phyloP scores from a whole-genome alignment of 2,797 vertebrate species.

The Tangara arthus region DNA sequence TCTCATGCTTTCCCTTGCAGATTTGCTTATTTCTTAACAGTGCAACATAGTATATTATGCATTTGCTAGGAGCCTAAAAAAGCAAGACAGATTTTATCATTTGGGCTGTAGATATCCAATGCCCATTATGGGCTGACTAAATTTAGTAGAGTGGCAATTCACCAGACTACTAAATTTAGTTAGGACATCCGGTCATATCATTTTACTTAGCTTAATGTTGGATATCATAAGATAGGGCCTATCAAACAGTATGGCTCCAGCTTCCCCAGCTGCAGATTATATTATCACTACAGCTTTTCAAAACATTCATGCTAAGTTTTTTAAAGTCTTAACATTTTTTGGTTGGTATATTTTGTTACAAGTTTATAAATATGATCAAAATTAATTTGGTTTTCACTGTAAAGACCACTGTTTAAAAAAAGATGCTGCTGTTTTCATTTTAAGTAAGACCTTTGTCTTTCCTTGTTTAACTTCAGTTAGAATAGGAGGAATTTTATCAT shows the following conservation, averaged over 20 bases:
- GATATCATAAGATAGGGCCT: conserved; percentile 54
- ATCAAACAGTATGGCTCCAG: conserved; percentile 59
- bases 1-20: background rate
- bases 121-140: conserved; percentile 50
- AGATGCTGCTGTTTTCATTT: background rate
- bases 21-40: background rate
- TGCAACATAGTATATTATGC: background rate
- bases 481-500: background rate
- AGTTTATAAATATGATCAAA: background rate
- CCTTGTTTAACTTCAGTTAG: background rate
- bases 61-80: conserved; percentile 24
- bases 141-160: conserved; percentile 66
- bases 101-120: conserved; percentile 48
- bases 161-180: conserved; percentile 67
- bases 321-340: conserved; percentile 18
- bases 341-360: background rate
- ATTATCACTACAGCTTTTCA: conserved; percentile 36
- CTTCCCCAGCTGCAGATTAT: conserved; percentile 45
- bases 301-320: conserved; percentile 27
- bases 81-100: conserved; percentile 57
- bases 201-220: conserved; percentile 60
- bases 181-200: conserved; percentile 58
- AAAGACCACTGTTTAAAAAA: background rate
- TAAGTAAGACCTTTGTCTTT: background rate
- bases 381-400: background rate